Evolutionary conservation across 2,797 vertebrate genomes (phyloP).

Genomic region (Alauda arvensis): DNA sequence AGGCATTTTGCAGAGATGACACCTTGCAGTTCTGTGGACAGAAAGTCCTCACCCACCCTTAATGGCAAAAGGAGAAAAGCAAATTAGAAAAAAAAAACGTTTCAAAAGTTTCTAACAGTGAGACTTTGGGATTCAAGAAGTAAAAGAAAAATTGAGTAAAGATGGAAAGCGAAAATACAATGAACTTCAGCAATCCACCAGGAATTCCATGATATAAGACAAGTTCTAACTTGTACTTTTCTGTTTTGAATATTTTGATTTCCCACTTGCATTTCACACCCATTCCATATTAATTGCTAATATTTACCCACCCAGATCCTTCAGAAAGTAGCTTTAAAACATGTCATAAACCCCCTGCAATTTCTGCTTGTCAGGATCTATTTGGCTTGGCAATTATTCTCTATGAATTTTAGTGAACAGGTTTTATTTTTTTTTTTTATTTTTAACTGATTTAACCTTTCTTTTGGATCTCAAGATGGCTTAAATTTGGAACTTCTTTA

Average conservation of each 20-base stretch:
- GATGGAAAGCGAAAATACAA: not conserved
- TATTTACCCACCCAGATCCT: not conserved
- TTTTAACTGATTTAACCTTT: not conserved
- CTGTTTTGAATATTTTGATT: slow-evolving; percentile 12
- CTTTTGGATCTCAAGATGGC: not conserved
- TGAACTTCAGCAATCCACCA: not conserved
- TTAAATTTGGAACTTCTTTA: not conserved
- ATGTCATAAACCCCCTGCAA: not conserved
- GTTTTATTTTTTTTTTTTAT: not conserved
- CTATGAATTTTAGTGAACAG: not conserved
- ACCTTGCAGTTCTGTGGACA: not conserved
- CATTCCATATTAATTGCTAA: not conserved
- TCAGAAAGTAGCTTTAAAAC: not conserved
- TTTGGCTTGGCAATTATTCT: not conserved
- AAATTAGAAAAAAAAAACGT: not conserved
- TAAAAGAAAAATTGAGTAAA: not conserved
- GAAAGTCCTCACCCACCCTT: not conserved
- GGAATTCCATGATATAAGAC: not conserved
- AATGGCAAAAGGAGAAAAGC: not conserved
- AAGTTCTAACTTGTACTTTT: not conserved
- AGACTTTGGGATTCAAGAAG: not conserved
- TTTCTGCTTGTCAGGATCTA: not conserved
- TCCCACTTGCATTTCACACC: not conserved
- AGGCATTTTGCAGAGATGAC: not conserved
- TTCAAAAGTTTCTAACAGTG: not conserved